These are phyloP conservation scores for Pocota personata DNA, from an alignment of 2,888 invertebrate genomes.

Conservation along the genomic window DNA sequence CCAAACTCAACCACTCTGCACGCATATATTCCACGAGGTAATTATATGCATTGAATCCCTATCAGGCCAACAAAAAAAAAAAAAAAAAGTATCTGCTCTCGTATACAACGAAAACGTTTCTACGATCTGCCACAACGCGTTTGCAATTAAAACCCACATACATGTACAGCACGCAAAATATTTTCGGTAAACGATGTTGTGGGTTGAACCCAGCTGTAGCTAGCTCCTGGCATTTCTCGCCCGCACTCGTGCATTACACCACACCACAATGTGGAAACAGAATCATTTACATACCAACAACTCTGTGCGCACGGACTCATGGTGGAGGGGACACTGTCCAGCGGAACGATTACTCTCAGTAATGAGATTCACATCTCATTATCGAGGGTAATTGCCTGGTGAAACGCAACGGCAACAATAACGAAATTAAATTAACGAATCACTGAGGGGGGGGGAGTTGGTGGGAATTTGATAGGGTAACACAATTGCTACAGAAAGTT, in stretches of 20 bases:
- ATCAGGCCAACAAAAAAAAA: not conserved
- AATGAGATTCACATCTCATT: constrained; percentile 74
- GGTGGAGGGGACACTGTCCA: constrained; percentile 23
- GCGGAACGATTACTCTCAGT: constrained; percentile 69
- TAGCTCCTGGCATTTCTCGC: not conserved
- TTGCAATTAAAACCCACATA: constrained; percentile 68
- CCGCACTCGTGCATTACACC: constrained; percentile 5
- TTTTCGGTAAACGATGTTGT: constrained; percentile 60
- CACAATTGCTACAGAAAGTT: too few relatives aligned
- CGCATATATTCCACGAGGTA: constrained; percentile 23
- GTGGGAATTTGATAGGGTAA: not conserved
- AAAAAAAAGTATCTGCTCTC: constrained; percentile 46
- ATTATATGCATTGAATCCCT: constrained; percentile 51
- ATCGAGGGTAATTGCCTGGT: constrained; percentile 74
- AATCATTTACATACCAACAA: constrained; percentile 64
- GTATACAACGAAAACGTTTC: constrained; percentile 28
- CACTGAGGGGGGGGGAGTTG: constrained; percentile 4
- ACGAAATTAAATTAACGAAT: constrained; percentile 71
- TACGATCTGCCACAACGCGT: constrained; percentile 61
- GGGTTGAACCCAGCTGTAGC: not conserved
- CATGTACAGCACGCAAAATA: constrained; percentile 68
- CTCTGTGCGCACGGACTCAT: too few relatives aligned
- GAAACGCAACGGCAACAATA: constrained; percentile 73
- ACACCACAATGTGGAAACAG: constrained; percentile 62
- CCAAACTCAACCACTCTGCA: constrained; percentile 1